Percentiles rank a stretch among this genome's conserved stretches.
These are phyloP conservation scores for Tetropium fuscum DNA, from an alignment of 2,888 invertebrate genomes.

Conservation along the genomic window DNA sequence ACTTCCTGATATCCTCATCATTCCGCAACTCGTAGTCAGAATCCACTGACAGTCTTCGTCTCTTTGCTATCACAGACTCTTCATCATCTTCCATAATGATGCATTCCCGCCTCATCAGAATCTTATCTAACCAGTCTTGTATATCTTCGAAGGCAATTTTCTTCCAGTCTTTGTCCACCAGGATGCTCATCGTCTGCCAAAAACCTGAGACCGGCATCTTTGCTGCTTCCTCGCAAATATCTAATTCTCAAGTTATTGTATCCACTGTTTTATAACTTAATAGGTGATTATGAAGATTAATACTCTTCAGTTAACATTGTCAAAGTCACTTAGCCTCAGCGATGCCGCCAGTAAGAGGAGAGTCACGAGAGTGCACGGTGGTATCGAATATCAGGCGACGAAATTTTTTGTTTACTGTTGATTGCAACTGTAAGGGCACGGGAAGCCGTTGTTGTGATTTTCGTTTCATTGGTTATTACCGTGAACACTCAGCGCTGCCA, in stretches of 20 bases:
- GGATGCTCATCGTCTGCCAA: slow-evolving; percentile 74
- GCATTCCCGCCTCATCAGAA: slow-evolving; percentile 45
- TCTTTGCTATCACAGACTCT: slow-evolving; percentile 26
- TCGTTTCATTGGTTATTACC: slow-evolving; percentile 19
- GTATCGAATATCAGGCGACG: background rate
- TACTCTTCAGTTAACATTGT: too few species aligned
- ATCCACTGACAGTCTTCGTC: slow-evolving; percentile 31
- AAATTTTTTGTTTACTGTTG: slow-evolving; percentile 14
- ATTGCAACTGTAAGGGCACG: slow-evolving; percentile 20
- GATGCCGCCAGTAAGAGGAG: background rate
- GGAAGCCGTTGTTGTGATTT: slow-evolving; percentile 26
- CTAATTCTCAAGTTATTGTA: too few species aligned
- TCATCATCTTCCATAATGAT: slow-evolving; percentile 30
- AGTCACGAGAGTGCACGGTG: slow-evolving; percentile 1
- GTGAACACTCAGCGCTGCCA: slow-evolving; percentile 20
- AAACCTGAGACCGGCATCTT: slow-evolving; percentile 56
- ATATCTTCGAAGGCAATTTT: slow-evolving; percentile 65
- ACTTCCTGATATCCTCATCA: slow-evolving; percentile 47
- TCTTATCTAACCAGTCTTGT: slow-evolving; percentile 57
- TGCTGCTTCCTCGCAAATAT: too few species aligned
- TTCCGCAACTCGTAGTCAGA: slow-evolving; percentile 27
- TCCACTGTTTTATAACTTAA: too few species aligned
- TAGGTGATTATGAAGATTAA: too few species aligned
- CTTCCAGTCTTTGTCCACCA: slow-evolving; percentile 69
- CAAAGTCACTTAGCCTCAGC: too few species aligned